phyloP scores from a whole-genome alignment of 2,888 invertebrate species.

The Pammene fasciana region DNA sequence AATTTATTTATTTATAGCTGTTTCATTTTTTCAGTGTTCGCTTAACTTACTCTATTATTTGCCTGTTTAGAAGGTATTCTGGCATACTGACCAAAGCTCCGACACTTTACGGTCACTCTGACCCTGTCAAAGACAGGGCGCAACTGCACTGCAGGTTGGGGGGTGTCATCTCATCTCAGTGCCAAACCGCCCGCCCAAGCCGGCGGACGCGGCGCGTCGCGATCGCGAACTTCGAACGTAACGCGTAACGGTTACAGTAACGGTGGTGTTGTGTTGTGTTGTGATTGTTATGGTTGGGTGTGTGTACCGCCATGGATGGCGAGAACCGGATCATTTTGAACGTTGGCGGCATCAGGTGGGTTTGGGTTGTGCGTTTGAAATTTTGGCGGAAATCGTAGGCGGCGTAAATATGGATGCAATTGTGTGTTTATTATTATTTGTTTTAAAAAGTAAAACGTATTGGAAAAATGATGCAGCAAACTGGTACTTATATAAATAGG shows the following conservation, averaged over 20 bases:
- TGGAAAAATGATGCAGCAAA: no score
- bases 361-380: background rate
- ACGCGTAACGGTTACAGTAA: constrained; percentile 19
- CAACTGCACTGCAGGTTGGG: constrained; percentile 81
- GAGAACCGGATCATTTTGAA: constrained; percentile 97
- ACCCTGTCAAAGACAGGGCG: constrained; percentile 50
- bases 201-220: constrained; percentile 53
- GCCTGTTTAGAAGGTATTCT: no score
- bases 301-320: constrained; percentile 87
- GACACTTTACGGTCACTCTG: no score
- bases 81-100: no score
- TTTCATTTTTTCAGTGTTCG: no score
- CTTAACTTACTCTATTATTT: no score
- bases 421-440: background rate
- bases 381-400: background rate
- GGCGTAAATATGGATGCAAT: background rate
- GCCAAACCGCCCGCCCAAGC: constrained; percentile 53
- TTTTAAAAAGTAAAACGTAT: no score
- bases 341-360: constrained; percentile 94
- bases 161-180: constrained; percentile 53
- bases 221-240: constrained; percentile 19
- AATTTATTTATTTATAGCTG: no score
- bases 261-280: constrained; percentile 54
- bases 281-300: constrained; percentile 53
- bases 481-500: no score